These are phyloP conservation scores for Amphipoea lucens DNA, from an alignment of 2,888 invertebrate genomes.

Conservation along the genomic window DNA sequence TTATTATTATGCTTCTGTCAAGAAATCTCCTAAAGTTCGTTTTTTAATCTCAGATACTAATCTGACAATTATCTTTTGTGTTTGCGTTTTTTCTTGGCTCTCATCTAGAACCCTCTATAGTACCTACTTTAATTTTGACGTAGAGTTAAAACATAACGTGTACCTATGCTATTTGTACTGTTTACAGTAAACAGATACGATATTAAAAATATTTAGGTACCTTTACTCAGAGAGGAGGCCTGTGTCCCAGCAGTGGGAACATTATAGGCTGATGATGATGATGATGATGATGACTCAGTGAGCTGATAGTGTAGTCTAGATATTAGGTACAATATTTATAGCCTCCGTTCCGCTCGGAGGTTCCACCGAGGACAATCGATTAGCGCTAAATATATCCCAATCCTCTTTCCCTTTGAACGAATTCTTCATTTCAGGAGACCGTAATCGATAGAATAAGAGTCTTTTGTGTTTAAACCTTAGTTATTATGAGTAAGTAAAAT, in stretches of 20 bases:
- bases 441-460: background rate
- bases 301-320: background rate
- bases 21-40: too few relatives aligned
- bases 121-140: too few relatives aligned
- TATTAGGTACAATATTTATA: conserved; percentile 10
- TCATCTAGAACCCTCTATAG: too few relatives aligned
- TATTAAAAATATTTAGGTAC: background rate
- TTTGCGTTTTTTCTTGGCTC: too few relatives aligned
- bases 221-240: background rate
- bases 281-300: too few relatives aligned
- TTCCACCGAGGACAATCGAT: conserved; percentile 42
- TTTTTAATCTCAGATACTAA: too few relatives aligned
- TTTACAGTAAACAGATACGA: too few relatives aligned
- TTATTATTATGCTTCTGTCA: too few relatives aligned
- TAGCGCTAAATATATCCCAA: conserved; percentile 46
- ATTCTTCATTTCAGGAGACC: background rate
- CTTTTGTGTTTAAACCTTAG: background rate
- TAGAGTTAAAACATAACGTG: background rate
- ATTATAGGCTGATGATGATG: too few relatives aligned
- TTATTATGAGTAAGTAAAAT: background rate
- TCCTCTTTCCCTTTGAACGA: conserved; percentile 8
- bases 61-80: too few relatives aligned
- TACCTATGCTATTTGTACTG: background rate
- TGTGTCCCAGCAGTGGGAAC: too few relatives aligned
- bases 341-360: background rate